phyloP scores from a whole-genome alignment of 2,113 vertebrate species.

The Coreoperca whiteheadi region DNA sequence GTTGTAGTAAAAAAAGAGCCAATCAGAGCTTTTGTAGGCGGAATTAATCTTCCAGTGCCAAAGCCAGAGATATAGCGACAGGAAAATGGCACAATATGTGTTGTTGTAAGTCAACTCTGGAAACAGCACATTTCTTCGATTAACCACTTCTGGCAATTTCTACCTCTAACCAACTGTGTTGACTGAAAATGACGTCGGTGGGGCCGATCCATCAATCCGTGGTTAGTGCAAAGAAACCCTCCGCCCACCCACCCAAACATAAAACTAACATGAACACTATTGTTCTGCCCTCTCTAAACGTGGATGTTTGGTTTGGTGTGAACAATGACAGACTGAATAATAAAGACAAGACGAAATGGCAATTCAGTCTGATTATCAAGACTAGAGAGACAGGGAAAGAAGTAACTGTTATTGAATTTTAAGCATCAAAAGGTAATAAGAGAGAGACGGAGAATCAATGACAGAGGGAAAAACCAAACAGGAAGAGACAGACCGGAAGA shows the following conservation, averaged over 20 bases:
- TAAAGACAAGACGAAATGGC: background rate
- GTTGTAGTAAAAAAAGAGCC: background rate
- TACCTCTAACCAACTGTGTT: background rate
- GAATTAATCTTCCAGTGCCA: background rate
- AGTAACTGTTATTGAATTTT: constrained; percentile 36
- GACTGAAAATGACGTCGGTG: background rate
- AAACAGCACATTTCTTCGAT: background rate
- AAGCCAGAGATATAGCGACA: background rate
- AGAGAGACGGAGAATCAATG: constrained; percentile 30
- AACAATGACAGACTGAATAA: constrained; percentile 34
- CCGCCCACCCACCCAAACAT: too few species aligned
- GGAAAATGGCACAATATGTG: background rate
- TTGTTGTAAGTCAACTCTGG: too few species aligned
- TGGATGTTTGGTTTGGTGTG: constrained; percentile 27
- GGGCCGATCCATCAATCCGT: background rate
- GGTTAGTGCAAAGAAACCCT: too few species aligned
- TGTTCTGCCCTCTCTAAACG: constrained; percentile 4
- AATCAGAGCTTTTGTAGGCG: constrained; percentile 30
- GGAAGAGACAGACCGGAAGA: constrained; percentile 33
- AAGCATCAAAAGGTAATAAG: constrained; percentile 35
- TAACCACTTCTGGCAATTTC: background rate
- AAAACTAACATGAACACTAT: constrained; percentile 10
- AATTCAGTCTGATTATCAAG: constrained; percentile 37
- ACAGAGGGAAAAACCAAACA: constrained; percentile 32
- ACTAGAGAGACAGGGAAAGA: constrained; percentile 14